phyloP scores from a whole-genome alignment of 2,888 invertebrate species.

The Cataglyphis rosenhaueri region DNA sequence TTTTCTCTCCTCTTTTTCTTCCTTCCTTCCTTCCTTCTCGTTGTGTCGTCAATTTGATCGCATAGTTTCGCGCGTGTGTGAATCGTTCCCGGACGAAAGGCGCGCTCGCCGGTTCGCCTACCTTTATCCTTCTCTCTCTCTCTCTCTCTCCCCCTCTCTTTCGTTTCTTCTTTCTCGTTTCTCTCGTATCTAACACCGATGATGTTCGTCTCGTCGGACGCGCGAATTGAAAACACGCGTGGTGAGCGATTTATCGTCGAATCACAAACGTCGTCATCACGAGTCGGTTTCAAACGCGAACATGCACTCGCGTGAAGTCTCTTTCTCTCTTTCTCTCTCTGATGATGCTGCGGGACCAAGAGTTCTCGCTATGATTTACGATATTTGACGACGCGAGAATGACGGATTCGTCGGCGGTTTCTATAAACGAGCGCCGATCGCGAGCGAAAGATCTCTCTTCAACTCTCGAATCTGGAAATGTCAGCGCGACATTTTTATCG shows the following conservation, averaged over 20 bases:
- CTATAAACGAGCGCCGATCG: no score
- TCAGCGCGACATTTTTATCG: background rate
- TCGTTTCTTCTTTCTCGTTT: no score
- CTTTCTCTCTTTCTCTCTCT: no score
- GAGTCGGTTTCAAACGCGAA: background rate
- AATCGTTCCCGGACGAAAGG: conserved; percentile 8
- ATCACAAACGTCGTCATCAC: background rate
- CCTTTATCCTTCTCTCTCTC: background rate
- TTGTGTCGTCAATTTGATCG: conserved; percentile 42
- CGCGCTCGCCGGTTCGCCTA: background rate
- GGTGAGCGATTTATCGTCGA: background rate
- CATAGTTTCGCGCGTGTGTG: conserved; percentile 31
- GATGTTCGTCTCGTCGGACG: background rate
- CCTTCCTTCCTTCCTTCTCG: conserved; percentile 12
- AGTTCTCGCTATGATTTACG: no score
- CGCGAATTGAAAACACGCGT: background rate
- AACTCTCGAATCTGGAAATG: background rate
- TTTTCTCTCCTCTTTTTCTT: conserved; percentile 21
- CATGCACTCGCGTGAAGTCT: background rate
- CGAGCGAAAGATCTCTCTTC: background rate
- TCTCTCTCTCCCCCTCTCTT: background rate
- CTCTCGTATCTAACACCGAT: background rate
- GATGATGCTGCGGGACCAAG: no score
- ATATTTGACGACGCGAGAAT: no score
- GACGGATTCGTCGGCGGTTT: no score